phyloP scores from a whole-genome alignment of 1,140 invertebrate species.

The Choristoneura fumiferana region DNA sequence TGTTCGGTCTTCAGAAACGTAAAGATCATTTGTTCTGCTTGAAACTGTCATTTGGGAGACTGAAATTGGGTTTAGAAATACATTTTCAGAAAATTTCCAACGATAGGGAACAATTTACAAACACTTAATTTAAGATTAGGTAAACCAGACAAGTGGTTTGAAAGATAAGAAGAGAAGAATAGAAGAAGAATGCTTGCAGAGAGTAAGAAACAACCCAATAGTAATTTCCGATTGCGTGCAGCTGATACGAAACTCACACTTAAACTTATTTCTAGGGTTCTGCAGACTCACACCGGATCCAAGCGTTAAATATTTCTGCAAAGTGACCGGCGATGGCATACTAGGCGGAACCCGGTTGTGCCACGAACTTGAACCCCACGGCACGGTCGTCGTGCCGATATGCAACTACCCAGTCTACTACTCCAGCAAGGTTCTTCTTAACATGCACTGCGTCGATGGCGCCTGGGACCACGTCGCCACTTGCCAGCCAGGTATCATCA shows the following conservation, averaged over 20 bases:
- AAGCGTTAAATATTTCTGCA: conserved; percentile 45
- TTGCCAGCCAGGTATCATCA: conserved; percentile 54
- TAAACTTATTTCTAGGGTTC: not conserved
- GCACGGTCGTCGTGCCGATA: conserved; percentile 36
- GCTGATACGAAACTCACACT: no score
- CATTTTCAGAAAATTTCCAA: no score
- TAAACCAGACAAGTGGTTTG: no score
- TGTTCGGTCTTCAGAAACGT: no score
- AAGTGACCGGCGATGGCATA: conserved; percentile 22
- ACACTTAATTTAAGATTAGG: no score
- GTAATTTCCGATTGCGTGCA: not conserved
- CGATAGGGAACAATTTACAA: no score
- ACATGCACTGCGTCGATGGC: conserved; percentile 58
- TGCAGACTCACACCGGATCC: conserved; percentile 23
- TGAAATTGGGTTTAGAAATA: no score
- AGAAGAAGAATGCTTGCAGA: no score
- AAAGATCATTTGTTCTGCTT: no score
- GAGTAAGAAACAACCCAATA: not conserved
- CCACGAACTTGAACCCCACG: conserved; percentile 31
- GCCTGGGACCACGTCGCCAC: conserved; percentile 56
- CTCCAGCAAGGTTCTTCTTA: conserved; percentile 26
- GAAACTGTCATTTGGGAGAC: no score
- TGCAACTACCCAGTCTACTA: conserved; percentile 25
- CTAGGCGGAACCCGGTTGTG: conserved; percentile 33
- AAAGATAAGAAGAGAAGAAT: no score